phyloP scores from a whole-genome alignment of 2,113 vertebrate genomes.

The Gopherus flavomarginatus region DNA sequence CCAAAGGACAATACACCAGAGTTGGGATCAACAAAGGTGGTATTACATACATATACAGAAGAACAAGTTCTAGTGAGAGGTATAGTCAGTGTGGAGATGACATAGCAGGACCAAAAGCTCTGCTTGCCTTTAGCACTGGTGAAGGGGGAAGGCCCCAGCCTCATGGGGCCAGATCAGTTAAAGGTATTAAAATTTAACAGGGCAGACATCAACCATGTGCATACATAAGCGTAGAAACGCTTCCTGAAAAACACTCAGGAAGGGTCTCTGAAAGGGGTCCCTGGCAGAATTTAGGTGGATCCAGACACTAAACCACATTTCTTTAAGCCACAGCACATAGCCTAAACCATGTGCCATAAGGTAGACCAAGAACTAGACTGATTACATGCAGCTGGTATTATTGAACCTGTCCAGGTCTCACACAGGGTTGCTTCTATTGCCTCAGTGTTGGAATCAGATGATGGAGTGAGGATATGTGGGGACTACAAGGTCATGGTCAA shows the following conservation, averaged over 20 bases:
- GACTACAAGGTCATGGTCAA: background rate
- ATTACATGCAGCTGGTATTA: background rate
- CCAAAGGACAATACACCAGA: background rate
- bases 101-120: background rate
- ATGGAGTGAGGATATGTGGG: background rate
- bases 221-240: background rate
- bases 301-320: background rate
- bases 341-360: too few species aligned
- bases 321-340: background rate
- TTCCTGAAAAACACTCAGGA: background rate
- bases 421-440: background rate
- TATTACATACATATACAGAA: background rate
- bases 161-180: background rate
- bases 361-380: background rate
- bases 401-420: background rate
- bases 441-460: background rate
- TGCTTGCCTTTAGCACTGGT: background rate
- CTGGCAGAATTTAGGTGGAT: background rate
- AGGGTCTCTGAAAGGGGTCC: background rate
- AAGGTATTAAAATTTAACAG: background rate
- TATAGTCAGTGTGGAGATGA: background rate
- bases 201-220: background rate
- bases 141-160: background rate
- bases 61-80: background rate
- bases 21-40: background rate